Evolutionary conservation across 2,888 invertebrate genomes (phyloP), one percentile per base, ranked within the genome.

Genomic region (Dusona sp.): DNA sequence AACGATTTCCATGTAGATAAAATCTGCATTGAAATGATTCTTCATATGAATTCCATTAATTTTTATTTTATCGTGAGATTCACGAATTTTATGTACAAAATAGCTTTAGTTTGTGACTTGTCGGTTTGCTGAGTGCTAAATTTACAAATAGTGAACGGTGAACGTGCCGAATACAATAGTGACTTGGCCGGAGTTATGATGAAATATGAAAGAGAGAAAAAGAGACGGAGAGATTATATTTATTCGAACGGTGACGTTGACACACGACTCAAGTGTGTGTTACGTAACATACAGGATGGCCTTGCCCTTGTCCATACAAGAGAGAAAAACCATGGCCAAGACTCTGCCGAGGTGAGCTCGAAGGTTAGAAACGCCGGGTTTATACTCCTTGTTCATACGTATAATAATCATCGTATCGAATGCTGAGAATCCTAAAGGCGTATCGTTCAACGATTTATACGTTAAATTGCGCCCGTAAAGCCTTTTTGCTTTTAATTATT

Each of bases 251-350:
- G 65, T 67, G 75, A 86, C 83, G 68, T 83, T 85, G 83, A 83
- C 74, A 79, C 74, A 82, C 45, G 82, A 64, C 36, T 70, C 83
- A 73, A 19, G 68, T 64, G 79, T 54, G 75, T 70, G 83, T 90
- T 89, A 87, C 88, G 88, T 86, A 89, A 90, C 74, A 72, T 78
- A 75, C 83, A 83, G 75, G 79, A 89, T 88, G 88, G 88, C 89
- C 90, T 89, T 90, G 89, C 88, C 89, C 90, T 90, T 89, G 89
- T 73, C 83, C 84, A 79, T 77, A 70, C 57, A 73, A 16, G 72
- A 73, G 61, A 80, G 72, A 64, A 51, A 65, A 9, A 78, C 72
- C 72, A 79, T 79, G 57, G 72, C 65, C 70, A 75, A 82, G 79
- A 80, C 73, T 81, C 54, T 29, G 70, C 65, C 87, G 88, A 89